These are phyloP conservation scores for Babylonia areolata DNA, from an alignment of 1,140 invertebrate species.

Conservation along the genomic window DNA sequence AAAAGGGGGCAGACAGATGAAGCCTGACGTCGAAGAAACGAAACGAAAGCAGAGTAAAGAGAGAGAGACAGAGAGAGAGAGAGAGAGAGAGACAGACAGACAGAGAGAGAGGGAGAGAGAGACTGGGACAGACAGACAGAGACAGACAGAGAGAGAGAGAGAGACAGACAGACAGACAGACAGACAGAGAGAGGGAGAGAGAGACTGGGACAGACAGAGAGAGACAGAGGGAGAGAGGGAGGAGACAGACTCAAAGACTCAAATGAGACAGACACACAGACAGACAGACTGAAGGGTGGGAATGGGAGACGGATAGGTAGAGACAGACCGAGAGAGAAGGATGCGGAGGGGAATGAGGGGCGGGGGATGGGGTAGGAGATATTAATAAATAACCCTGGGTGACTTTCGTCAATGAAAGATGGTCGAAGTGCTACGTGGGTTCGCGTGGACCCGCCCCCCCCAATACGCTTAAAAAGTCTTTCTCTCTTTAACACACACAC, in stretches of 20 bases:
- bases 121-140: background rate
- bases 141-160: background rate
- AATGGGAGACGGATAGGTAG: no score
- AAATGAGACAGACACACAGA: background rate
- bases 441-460: no score
- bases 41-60: background rate
- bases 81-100: background rate
- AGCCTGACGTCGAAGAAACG: no score
- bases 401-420: no score
- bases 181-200: background rate
- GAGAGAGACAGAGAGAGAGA: background rate
- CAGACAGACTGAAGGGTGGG: no score
- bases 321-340: no score
- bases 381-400: no score
- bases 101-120: background rate
- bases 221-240: background rate
- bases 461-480: no score
- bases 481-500: no score
- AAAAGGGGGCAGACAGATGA: background rate
- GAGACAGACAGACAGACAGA: background rate
- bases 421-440: no score
- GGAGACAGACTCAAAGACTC: background rate
- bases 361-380: no score
- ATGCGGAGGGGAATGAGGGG: no score
- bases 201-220: background rate